Conservation (phyloP, 2,888 invertebrate species). For the Odontomyia ornata region DNA sequence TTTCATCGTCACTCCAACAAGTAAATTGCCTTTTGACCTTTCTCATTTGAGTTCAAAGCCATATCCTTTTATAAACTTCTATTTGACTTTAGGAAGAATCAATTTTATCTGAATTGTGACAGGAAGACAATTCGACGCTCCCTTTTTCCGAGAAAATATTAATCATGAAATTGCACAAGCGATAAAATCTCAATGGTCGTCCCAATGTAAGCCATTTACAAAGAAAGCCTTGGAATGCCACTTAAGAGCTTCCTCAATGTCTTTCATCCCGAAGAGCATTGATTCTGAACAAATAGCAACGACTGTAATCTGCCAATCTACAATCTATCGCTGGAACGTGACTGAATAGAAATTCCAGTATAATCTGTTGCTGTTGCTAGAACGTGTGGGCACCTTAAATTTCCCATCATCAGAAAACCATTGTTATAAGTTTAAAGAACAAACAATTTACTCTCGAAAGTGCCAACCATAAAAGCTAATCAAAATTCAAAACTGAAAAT, state of each 20-base stretch:
- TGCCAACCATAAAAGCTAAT: slow-evolving; percentile 6
- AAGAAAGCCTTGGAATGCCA: background rate
- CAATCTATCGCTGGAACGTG: slow-evolving; percentile 35
- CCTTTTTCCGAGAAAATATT: background rate
- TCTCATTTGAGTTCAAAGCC: too few species aligned
- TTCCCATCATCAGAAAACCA: slow-evolving; percentile 22
- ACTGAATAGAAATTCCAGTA: background rate
- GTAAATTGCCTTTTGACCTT: too few species aligned
- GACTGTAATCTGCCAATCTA: slow-evolving; percentile 17
- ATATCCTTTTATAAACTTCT: too few species aligned
- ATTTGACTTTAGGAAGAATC: too few species aligned
- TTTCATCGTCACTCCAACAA: too few species aligned
- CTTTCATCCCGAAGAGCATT: background rate
- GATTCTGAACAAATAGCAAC: slow-evolving; percentile 5
- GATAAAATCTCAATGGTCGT: background rate
- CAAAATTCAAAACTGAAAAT: slow-evolving; percentile 38
- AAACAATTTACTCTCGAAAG: slow-evolving; percentile 6
- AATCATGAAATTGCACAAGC: background rate
- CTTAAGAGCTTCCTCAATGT: background rate
- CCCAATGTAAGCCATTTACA: background rate
- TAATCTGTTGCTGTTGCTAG: slow-evolving; percentile 27
- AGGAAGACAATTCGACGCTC: too few species aligned
- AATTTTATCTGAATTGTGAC: too few species aligned
- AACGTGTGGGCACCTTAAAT: background rate
- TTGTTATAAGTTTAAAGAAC: slow-evolving; percentile 7